A percentile compares a stretch with the other conserved stretches of the same genome.
Conservation (phyloP, 1,140 invertebrate species). For the Bombus confusus region DNA sequence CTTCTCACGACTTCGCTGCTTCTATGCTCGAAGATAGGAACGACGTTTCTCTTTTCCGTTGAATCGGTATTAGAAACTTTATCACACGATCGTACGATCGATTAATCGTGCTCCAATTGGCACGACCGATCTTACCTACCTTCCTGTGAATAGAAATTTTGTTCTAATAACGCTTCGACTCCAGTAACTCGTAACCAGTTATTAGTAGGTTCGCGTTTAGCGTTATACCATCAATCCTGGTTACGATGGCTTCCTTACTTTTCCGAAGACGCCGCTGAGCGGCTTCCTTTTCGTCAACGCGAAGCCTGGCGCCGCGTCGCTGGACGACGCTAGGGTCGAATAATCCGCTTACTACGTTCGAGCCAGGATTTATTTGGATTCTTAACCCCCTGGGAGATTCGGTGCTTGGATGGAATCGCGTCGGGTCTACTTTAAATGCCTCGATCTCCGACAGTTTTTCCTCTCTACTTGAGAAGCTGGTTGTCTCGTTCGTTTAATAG, state of each 20-base stretch:
- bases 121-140: too few relatives aligned
- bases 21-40: neutral
- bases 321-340: conserved; percentile 29
- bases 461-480: neutral
- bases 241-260: conserved; percentile 50
- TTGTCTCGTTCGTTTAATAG: conserved; percentile 33
- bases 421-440: conserved; percentile 40
- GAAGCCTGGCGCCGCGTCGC: conserved; percentile 29
- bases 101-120: too few relatives aligned
- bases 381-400: conserved; percentile 26
- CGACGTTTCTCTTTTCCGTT: neutral
- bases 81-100: too few relatives aligned
- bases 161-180: neutral
- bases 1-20: neutral
- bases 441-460: conserved; percentile 3
- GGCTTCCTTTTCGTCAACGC: conserved; percentile 38
- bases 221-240: conserved; percentile 33
- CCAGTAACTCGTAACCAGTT: neutral
- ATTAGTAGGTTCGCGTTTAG: conserved; percentile 9
- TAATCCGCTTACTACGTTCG: conserved; percentile 47
- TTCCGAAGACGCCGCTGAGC: conserved; percentile 4
- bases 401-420: conserved; percentile 30
- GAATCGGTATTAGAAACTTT: too few relatives aligned
- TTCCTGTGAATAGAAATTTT: neutral
- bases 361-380: conserved; percentile 52